These are phyloP conservation scores for Lepidurus couesii DNA, from an alignment of 1,140 invertebrate genomes.

Conservation along the genomic window DNA sequence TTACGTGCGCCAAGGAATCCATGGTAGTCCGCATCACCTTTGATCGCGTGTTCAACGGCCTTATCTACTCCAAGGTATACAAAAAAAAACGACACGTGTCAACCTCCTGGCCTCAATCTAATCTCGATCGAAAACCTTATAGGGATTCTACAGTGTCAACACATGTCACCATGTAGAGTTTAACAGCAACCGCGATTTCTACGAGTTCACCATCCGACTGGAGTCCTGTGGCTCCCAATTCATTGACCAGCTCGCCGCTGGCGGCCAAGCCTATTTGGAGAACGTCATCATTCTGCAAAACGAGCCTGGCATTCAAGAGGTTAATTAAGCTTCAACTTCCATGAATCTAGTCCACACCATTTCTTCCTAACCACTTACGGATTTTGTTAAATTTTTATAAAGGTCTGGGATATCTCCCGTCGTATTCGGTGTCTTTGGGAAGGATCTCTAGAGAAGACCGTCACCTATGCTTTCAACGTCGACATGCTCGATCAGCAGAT, in stretches of 20 bases:
- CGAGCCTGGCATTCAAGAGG: constrained; percentile 53
- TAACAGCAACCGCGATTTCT: constrained; percentile 62
- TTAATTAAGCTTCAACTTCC: constrained; percentile 5
- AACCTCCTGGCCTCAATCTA: background rate
- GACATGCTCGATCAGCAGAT: constrained; percentile 73
- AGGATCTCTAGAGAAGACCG: constrained; percentile 66
- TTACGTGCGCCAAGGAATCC: constrained; percentile 70
- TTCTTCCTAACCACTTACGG: background rate
- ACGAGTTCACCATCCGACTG: constrained; percentile 66
- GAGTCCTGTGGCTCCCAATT: constrained; percentile 74
- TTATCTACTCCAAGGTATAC: constrained; percentile 70
- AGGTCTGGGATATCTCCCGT: constrained; percentile 70
- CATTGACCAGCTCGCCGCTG: constrained; percentile 63
- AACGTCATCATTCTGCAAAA: constrained; percentile 73
- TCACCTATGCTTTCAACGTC: constrained; percentile 66
- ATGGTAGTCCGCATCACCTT: constrained; percentile 77
- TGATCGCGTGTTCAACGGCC: constrained; percentile 64
- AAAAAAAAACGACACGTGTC: background rate
- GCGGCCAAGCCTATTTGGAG: constrained; percentile 69
- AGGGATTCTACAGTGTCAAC: constrained; percentile 62
- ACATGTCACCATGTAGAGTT: constrained; percentile 66
- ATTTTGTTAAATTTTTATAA: constrained; percentile 27
- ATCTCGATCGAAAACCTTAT: background rate
- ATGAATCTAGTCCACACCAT: background rate
- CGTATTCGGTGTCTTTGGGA: constrained; percentile 74